Conservation (phyloP, 2,888 invertebrate species). For the Gisinianus flammeolus region DNA sequence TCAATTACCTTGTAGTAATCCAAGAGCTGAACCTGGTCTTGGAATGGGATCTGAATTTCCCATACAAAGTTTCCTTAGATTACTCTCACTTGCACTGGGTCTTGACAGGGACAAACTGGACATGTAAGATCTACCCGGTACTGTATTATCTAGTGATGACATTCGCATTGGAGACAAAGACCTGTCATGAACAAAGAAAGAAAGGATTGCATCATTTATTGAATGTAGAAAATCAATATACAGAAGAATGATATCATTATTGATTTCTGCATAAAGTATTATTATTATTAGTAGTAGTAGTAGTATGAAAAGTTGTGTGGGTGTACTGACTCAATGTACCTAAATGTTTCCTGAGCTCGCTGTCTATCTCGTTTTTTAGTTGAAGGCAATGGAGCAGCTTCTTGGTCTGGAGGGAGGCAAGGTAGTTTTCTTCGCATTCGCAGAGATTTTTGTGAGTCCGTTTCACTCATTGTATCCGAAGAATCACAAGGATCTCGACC, state of each 20-base stretch:
- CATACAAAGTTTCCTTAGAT: slow-evolving; percentile 62
- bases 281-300: too few relatives aligned
- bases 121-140: slow-evolving; percentile 56
- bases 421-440: slow-evolving; percentile 64
- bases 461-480: slow-evolving; percentile 64
- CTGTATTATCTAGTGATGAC: slow-evolving; percentile 57
- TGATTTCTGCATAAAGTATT: too few relatives aligned
- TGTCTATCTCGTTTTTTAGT: slow-evolving; percentile 62
- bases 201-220: neutral
- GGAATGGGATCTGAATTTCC: slow-evolving; percentile 60
- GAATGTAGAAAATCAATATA: too few relatives aligned
- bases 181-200: slow-evolving; percentile 47
- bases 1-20: slow-evolving; percentile 63
- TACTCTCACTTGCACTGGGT: slow-evolving; percentile 64
- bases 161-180: slow-evolving; percentile 61
- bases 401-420: slow-evolving; percentile 64
- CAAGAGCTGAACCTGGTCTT: slow-evolving; percentile 63
- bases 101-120: slow-evolving; percentile 61
- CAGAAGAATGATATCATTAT: too few relatives aligned
- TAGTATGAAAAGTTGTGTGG: too few relatives aligned
- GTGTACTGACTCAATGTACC: slow-evolving; percentile 18
- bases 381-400: slow-evolving; percentile 62
- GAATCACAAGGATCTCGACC: slow-evolving; percentile 62
- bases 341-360: slow-evolving; percentile 59
- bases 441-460: slow-evolving; percentile 64